Evolutionary conservation across 2,797 vertebrate species (phyloP).

Genomic region (Holocentrus rufus): DNA sequence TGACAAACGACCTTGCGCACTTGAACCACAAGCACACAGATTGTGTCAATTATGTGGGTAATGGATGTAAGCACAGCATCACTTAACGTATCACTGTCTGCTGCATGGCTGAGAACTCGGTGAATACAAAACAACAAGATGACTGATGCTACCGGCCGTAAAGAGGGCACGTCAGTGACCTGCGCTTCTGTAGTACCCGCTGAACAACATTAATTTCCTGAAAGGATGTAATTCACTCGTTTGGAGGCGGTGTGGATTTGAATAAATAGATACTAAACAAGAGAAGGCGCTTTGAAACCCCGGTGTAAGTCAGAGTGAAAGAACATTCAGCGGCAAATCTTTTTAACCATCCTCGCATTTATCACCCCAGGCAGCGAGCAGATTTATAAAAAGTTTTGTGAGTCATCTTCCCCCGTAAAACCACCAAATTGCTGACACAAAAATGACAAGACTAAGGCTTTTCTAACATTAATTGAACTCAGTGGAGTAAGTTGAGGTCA

Average conservation of each 20-base stretch:
- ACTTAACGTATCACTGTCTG: slow-evolving; percentile 14
- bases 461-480: too few relatives aligned
- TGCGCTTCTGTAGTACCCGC: background rate
- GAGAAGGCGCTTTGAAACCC: slow-evolving; percentile 9
- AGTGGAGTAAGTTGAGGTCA: slow-evolving; percentile 30
- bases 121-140: background rate
- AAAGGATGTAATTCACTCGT: slow-evolving; percentile 7
- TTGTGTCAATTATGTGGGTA: slow-evolving; percentile 21
- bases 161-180: slow-evolving; percentile 10
- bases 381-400: slow-evolving; percentile 21
- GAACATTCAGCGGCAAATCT: background rate
- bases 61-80: slow-evolving; percentile 37
- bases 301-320: slow-evolving; percentile 17
- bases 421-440: too few relatives aligned
- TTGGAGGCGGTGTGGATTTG: slow-evolving; percentile 10
- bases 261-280: slow-evolving; percentile 32
- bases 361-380: slow-evolving; percentile 53
- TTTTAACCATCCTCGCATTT: slow-evolving; percentile 62
- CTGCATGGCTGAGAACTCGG: slow-evolving; percentile 4
- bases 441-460: too few relatives aligned
- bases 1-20: background rate
- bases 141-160: background rate
- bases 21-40: slow-evolving; percentile 20
- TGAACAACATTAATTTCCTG: slow-evolving; percentile 6
- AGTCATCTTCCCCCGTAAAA: background rate